Percentiles rank a stretch among this genome's conserved stretches.
phyloP scores from a whole-genome alignment of 2,888 invertebrate genomes.

The Himalopsyche japonica region DNA sequence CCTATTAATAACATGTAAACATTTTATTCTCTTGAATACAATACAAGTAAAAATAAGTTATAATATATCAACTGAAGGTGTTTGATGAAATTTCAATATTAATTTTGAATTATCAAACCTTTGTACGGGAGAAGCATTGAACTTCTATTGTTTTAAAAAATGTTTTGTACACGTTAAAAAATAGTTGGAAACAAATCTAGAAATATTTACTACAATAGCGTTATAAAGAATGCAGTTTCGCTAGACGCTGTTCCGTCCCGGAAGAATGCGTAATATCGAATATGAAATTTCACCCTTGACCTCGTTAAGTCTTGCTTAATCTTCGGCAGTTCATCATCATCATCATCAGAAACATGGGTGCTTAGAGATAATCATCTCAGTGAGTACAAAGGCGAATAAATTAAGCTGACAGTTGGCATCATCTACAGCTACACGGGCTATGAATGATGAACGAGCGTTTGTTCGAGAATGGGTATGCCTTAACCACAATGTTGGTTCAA shows the following conservation, averaged over 20 bases:
- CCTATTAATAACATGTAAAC: too few relatives aligned
- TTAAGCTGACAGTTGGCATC: background rate
- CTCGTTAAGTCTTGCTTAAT: background rate
- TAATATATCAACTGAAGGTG: too few relatives aligned
- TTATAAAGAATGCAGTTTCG: background rate
- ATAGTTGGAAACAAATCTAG: background rate
- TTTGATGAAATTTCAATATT: too few relatives aligned
- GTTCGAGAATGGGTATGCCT: background rate
- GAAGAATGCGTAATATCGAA: background rate
- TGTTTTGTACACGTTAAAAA: too few relatives aligned
- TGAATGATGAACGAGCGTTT: background rate
- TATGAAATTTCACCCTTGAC: background rate
- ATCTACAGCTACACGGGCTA: background rate
- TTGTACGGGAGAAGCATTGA: too few relatives aligned
- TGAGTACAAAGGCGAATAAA: background rate
- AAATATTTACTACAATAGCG: background rate
- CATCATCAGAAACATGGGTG: background rate
- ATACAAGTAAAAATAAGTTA: too few relatives aligned
- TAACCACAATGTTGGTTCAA: background rate
- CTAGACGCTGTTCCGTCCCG: background rate
- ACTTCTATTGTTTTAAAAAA: too few relatives aligned
- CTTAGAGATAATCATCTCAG: background rate
- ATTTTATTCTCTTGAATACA: too few relatives aligned
- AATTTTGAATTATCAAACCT: too few relatives aligned
- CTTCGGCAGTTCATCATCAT: background rate